Base-by-base conservation (phyloP, 2,113 vertebrate species). In the Alethe diademata region DNA sequence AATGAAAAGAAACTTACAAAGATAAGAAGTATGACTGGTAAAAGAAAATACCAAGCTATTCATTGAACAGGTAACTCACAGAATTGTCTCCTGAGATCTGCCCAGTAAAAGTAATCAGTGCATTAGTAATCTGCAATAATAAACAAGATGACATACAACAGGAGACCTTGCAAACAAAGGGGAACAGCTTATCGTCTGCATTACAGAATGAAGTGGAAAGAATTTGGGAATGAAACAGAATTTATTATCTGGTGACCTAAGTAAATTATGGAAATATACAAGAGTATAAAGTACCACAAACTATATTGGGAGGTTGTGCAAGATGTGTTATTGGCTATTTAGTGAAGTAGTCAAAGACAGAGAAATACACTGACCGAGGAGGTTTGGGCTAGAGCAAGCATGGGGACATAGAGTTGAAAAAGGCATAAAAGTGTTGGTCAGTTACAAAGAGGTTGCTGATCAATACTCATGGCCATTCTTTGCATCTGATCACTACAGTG, bases 101-200 rank as follows among this genome's bases (percentile, higher is more conserved):
- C 24, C 14, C 12, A 51, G 29, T 50, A 60, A 47, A 3, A 69
- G 1, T 5, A 4, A 23, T 51, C 10, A 51, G 5, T 51, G 20
- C 8, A 29, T 11, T 51, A 1, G 7, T 38, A 61, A 64, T 51
- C 33, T 47, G 4, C 45, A 43, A 2, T 23, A 65, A 66, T n/a
- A 80, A 67, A 20, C 3, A 17, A 8, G 6, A 5, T 10, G 26
- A 14, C 1, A 60, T 51, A 35, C 2, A 48, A 6, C 7, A 38
- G 20, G 11, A 70, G 12, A 11, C 20, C 20, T 57, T 48, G 19
- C 11, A 60, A 79, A 48, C 8, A 66, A 72, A 79, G 20, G 12
- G 14, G 11, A 71, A 17, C 2, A 51, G 2, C 10, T 7, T 65
- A 5, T 11, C 1, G 2, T 14, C 23, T 56, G 20, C 61, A 19